Evolutionary conservation across 2,797 vertebrate species (phyloP).

Genomic region (Allobates femoralis): DNA sequence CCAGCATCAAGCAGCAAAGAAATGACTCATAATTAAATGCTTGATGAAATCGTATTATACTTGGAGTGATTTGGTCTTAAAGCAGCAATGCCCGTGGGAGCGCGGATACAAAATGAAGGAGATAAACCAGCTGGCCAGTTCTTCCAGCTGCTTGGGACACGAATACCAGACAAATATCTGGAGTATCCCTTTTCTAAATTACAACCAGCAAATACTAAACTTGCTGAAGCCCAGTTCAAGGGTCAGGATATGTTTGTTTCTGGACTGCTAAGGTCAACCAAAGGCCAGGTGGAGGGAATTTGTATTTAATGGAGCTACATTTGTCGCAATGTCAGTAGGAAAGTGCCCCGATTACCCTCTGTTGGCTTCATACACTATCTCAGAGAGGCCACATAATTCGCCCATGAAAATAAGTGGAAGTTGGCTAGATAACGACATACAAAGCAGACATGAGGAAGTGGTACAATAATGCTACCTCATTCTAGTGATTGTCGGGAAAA

Average conservation of each 20-base stretch:
- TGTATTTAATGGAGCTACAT: not conserved
- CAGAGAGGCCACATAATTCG: no score
- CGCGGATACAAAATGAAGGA: not conserved
- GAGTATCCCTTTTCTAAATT: not conserved
- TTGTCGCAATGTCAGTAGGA: not conserved
- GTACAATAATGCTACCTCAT: not conserved
- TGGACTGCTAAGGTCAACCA: not conserved
- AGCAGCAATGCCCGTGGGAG: slow-evolving; percentile 18
- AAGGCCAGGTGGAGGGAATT: not conserved
- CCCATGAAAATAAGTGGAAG: not conserved
- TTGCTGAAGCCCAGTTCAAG: not conserved
- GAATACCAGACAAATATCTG: slow-evolving; percentile 1
- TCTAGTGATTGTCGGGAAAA: not conserved
- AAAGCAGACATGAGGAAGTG: not conserved
- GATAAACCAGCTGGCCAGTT: slow-evolving; percentile 11
- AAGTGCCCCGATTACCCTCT: not conserved
- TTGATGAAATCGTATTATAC: slow-evolving; percentile 24
- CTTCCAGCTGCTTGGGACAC: slow-evolving; percentile 7
- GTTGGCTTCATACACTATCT: not conserved
- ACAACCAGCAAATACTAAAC: not conserved
- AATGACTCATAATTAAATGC: slow-evolving; percentile 18
- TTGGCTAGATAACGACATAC: not conserved
- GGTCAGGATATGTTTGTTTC: not conserved
- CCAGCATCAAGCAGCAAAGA: slow-evolving; percentile 5
- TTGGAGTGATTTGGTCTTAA: not conserved